These are phyloP conservation scores for Brachypodius melanocephalos DNA, from an alignment of 2,113 vertebrate genomes.

Conservation along the genomic window DNA sequence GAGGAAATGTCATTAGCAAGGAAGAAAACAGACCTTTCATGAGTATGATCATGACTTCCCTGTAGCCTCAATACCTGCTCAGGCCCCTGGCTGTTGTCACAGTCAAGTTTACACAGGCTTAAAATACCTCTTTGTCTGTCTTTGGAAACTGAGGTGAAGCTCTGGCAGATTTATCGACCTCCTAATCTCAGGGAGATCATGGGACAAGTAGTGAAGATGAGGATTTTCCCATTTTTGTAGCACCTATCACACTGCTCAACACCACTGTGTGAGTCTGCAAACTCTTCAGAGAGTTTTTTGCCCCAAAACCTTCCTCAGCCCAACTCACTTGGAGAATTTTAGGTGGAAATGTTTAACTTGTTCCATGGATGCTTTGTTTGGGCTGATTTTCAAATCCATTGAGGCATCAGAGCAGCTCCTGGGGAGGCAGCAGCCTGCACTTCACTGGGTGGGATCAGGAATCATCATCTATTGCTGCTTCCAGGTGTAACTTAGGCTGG, in stretches of 20 bases:
- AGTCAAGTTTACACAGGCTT: background rate
- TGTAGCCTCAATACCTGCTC: background rate
- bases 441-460: background rate
- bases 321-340: background rate
- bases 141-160: background rate
- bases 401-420: background rate
- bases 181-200: background rate
- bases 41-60: background rate
- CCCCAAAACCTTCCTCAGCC: background rate
- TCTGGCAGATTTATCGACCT: background rate
- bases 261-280: background rate
- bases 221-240: background rate
- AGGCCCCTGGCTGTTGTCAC: background rate
- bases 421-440: background rate
- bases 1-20: background rate
- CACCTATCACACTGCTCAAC: background rate
- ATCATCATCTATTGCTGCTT: background rate
- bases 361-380: background rate
- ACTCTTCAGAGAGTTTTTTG: background rate
- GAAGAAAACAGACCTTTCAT: background rate
- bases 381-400: background rate
- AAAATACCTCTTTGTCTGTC: background rate
- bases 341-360: background rate
- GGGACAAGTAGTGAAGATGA: background rate
- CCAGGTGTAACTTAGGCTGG: background rate